Evolutionary conservation across 1,140 invertebrate species (phyloP), one percentile per base, ranked within the genome.

Genomic region (Drosophila ficusphila): DNA sequence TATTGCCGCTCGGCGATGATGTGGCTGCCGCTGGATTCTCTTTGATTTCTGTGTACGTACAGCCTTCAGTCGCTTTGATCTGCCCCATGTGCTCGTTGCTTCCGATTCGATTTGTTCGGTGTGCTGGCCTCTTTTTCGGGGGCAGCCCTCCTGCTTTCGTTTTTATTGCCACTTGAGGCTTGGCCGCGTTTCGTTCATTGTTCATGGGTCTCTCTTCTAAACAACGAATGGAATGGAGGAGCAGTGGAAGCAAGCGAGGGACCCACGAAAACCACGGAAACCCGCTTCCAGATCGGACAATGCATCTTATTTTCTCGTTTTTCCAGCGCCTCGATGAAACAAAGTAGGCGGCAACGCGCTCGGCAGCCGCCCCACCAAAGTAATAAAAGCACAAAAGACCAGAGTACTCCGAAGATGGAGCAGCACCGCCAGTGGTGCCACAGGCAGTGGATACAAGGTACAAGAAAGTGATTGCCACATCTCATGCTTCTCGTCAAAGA

Each of bases 151-250:
- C 38, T 78, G 75, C 76, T 79, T 78, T 78, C 76, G 70, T 75
- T 79, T 79, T 82, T 82, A 82, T 82, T 82, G 78, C 78, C 78
- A 68, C 78, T 81, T 82, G 73, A 81, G 71, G 65, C 68, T 19
- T 34, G 27, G 18, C 25, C 19, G 33, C 34, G 21, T 9, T 25
- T 27, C 12, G 42, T 46, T 38, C 21, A 27, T 25, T 39, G 23
- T 36, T 56, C 21, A n/a, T n/a, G n/a, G n/a, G n/a, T 33, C 18
- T 18, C 4, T 74, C 21, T 18, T 57, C 61, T 74, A 77, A 73
- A 79, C 78, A 81, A 58, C 44, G 5, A 3, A 8, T 3, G 23
- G 31, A 56, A 34, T 34, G 29, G 34, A 34, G 21, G 47, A 34
- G 31, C 49, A 14, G 12, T n/a, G n/a, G n/a, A n/a, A n/a, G 5